These are phyloP conservation scores for Pachyramphus minor DNA, from an alignment of 2,113 vertebrate species.

Conservation along the genomic window DNA sequence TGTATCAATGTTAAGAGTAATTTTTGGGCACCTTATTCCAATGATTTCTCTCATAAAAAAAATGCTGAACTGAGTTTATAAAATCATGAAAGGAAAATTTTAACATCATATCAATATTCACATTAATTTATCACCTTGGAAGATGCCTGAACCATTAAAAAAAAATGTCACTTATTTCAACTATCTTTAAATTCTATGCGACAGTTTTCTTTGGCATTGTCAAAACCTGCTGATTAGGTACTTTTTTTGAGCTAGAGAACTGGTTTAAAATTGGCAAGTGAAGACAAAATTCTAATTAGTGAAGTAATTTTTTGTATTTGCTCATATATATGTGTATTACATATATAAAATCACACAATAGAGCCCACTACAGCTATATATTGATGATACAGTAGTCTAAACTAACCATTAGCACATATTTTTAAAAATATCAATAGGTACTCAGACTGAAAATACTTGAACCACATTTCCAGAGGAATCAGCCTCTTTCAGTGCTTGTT, in stretches of 20 bases:
- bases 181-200: background rate
- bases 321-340: fast-evolving
- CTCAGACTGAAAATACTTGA: background rate
- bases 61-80: background rate
- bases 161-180: background rate
- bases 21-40: background rate
- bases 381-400: background rate
- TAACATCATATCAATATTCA: background rate
- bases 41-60: background rate
- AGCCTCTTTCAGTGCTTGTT: background rate
- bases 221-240: background rate
- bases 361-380: background rate
- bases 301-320: background rate
- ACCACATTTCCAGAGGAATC: background rate
- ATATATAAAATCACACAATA: background rate
- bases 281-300: background rate
- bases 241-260: background rate
- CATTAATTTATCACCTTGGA: background rate
- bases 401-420: background rate
- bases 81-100: background rate
- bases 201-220: background rate
- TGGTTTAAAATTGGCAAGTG: background rate
- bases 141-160: background rate
- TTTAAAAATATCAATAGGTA: background rate
- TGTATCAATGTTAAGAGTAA: background rate